Base-by-base conservation (phyloP, 2,888 invertebrate genomes). In the Chymomyza procnemis region DNA sequence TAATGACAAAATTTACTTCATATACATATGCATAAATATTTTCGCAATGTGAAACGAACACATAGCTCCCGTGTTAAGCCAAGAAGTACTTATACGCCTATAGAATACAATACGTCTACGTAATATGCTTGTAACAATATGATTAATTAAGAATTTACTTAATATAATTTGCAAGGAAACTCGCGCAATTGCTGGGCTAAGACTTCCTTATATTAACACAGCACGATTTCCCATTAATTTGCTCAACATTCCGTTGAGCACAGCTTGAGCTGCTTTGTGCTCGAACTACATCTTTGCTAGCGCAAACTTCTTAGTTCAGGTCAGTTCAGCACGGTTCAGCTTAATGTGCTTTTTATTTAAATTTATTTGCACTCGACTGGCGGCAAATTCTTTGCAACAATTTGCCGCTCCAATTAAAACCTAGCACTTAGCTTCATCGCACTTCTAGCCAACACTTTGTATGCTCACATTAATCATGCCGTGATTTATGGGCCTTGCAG, bases 341-440 rank as follows among this genome's bases (percentile, higher is more conserved):
- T 19, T 16, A 56, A 56, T 56, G 56, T 12, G 26, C 8, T 16
- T 56, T 56, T 56, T 56, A 56, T 56, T 56, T 56, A 56, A 56
- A 56, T 56, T 56, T 30, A 54, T 56, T 26, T 76, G 84, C 79
- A 76, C 62, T 78, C 67, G 67, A 41, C 80, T 61, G 80, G 65
- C 81, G 82, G 80, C 78, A 58, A 73, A 75, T 81, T 81, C 81
- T 81, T 80, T 85, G 81, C 85, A 85, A 81, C 81, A 80, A 82
- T 85, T 81, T 82, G 81, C 85, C 85, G 81, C 81, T 81, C 81
- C 81, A 81, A 82, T 81, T 81, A 85, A 82, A 78, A 30, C 26
- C 26, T 54, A 54, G 54, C 21, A 19, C 50, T 19, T 50, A 50
- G 4, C 16, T 50, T 18, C 34, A 41, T 41, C 34, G 34, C 19